Conservation (phyloP, 2,113 vertebrate genomes). For the Gnathonemus longibarbis region DNA sequence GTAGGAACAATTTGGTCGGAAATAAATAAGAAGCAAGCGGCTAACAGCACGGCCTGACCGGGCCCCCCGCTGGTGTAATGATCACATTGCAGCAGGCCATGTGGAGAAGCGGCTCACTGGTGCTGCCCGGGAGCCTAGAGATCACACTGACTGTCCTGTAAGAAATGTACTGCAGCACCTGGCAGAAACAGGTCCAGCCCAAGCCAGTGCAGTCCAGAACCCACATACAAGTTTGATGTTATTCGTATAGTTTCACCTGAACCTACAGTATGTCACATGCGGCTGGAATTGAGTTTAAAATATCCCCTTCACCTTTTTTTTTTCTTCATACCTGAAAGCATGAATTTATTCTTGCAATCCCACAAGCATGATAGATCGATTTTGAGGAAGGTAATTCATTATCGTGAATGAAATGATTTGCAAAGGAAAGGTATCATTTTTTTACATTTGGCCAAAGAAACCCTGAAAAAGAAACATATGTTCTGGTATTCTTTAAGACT, state of each 20-base stretch:
- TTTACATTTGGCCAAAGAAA: neutral
- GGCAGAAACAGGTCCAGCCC: neutral
- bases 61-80: slow-evolving; percentile 23
- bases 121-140: slow-evolving; percentile 23
- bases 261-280: neutral
- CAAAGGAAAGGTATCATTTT: neutral
- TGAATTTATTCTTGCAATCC: neutral
- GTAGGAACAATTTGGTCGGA: slow-evolving; percentile 13
- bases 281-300: neutral
- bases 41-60: slow-evolving; percentile 26
- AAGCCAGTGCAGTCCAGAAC: neutral
- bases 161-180: neutral
- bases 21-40: slow-evolving; percentile 17
- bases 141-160: slow-evolving; percentile 21
- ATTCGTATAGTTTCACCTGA: neutral
- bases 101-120: slow-evolving; percentile 1
- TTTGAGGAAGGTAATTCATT: neutral
- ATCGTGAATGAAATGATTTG: neutral
- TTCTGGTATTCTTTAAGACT: neutral
- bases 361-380: neutral
- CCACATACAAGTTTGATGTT: neutral
- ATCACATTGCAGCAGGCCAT: slow-evolving; percentile 21
- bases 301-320: neutral
- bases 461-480: neutral
- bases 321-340: neutral